phyloP scores from a whole-genome alignment of 2,888 invertebrate species.

The Cephus pygmeus region DNA sequence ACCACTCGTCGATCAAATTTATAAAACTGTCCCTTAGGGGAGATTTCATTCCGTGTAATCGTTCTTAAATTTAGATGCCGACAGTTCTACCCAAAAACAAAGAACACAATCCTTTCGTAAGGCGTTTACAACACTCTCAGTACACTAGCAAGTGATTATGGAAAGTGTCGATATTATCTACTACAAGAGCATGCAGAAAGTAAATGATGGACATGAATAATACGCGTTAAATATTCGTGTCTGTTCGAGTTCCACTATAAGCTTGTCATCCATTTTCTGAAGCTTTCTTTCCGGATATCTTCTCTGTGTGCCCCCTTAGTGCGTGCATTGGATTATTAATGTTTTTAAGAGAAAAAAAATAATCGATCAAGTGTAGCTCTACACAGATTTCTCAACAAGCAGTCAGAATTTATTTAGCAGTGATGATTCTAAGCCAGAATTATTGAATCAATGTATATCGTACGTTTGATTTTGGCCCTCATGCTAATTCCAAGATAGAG shows the following conservation, averaged over 20 bases:
- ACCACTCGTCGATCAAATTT: slow-evolving; percentile 39
- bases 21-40: slow-evolving; percentile 64
- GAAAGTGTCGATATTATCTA: slow-evolving; percentile 35
- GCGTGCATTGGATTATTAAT: not conserved
- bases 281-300: not conserved
- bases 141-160: slow-evolving; percentile 24
- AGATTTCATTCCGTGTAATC: slow-evolving; percentile 58
- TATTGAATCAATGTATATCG: not conserved
- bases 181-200: slow-evolving; percentile 45
- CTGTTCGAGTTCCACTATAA: not conserved
- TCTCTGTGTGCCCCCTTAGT: not conserved
- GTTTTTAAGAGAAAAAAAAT: not conserved
- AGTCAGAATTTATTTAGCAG: not conserved
- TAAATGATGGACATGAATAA: slow-evolving; percentile 1
- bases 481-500: not conserved
- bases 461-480: not conserved
- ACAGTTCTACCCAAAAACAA: slow-evolving; percentile 50
- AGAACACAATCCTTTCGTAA: slow-evolving; percentile 34
- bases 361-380: not conserved
- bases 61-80: slow-evolving; percentile 61
- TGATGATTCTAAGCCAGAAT: not conserved
- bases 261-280: not conserved
- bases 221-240: not conserved
- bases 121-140: slow-evolving; percentile 19
- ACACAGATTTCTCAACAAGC: not conserved